A percentile compares a stretch with the other conserved stretches of the same genome.
These are phyloP conservation scores for Adelges cooleyi DNA, from an alignment of 1,140 invertebrate genomes.

Conservation along the genomic window DNA sequence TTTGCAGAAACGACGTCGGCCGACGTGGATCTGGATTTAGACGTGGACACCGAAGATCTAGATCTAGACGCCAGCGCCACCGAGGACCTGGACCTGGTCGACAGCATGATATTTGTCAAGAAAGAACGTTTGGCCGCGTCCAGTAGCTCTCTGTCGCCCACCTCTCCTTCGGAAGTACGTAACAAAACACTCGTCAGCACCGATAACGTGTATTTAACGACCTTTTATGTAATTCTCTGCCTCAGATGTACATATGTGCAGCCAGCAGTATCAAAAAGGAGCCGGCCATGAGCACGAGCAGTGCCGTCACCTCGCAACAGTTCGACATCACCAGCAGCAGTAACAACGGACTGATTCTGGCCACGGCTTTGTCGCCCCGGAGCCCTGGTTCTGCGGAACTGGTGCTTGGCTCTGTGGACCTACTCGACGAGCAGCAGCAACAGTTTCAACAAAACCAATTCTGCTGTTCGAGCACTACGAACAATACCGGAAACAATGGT, in stretches of 20 bases:
- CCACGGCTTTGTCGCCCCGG: neutral
- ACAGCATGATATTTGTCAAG: slow-evolving; percentile 4
- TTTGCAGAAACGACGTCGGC: too few species aligned
- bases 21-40: too few species aligned
- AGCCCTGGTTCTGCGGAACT: neutral
- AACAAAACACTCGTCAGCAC: neutral
- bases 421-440: neutral
- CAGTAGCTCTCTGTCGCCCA: neutral
- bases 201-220: neutral
- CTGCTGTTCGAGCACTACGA: neutral
- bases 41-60: too few species aligned
- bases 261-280: neutral
- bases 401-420: neutral
- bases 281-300: neutral
- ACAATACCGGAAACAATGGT: neutral
- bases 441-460: neutral
- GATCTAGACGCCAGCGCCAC: too few species aligned
- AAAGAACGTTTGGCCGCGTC: neutral
- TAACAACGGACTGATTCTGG: too few species aligned
- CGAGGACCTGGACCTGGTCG: too few species aligned
- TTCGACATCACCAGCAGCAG: neutral
- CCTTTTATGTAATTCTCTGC: neutral
- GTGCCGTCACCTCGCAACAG: neutral
- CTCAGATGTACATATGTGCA: neutral
- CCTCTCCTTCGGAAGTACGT: neutral